Evolutionary conservation across 2,113 vertebrate species (phyloP).

Genomic region (Lampris megalopsis): DNA sequence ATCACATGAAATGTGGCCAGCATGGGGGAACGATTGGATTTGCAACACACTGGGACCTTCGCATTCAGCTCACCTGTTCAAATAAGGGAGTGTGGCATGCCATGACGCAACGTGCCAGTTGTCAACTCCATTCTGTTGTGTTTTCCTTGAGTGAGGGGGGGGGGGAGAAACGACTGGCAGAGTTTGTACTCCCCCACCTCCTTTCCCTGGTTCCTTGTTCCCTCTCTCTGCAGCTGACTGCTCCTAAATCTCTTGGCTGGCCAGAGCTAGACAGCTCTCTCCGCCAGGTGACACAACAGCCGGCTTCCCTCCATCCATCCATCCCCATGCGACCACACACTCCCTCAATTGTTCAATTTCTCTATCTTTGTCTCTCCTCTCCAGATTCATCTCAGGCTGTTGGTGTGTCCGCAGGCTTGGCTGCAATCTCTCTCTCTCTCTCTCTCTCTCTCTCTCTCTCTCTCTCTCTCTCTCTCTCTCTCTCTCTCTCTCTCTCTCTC

Average conservation of each 20-base stretch:
- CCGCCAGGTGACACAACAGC: constrained; percentile 67
- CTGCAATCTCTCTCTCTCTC: constrained; percentile 32
- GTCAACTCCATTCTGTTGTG: constrained; percentile 42
- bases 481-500: constrained; percentile 46
- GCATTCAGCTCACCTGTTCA: constrained; percentile 47
- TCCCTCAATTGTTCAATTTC: constrained; percentile 39
- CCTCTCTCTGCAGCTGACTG: constrained; percentile 52
- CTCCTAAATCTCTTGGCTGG: constrained; percentile 61
- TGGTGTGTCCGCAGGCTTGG: constrained; percentile 29
- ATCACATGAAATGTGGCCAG: constrained; percentile 47
- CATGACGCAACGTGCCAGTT: constrained; percentile 62
- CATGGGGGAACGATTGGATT: constrained; percentile 48
- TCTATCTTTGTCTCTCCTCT: constrained; percentile 20
- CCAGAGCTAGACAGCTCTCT: constrained; percentile 59
- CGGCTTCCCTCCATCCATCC: constrained; percentile 53
- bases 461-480: constrained; percentile 32
- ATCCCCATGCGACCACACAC: constrained; percentile 39
- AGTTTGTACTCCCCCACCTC: not conserved
- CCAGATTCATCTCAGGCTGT: constrained; percentile 45
- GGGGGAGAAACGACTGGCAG: constrained; percentile 44
- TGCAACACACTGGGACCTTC: constrained; percentile 30
- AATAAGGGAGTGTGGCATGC: constrained; percentile 37
- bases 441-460: constrained; percentile 12
- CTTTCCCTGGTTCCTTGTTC: constrained; percentile 44
- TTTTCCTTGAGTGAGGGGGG: constrained; percentile 40